Evolutionary conservation across 2,888 invertebrate genomes (phyloP), one percentile per base, ranked within the genome.

Genomic region (Synergus umbraculus): DNA sequence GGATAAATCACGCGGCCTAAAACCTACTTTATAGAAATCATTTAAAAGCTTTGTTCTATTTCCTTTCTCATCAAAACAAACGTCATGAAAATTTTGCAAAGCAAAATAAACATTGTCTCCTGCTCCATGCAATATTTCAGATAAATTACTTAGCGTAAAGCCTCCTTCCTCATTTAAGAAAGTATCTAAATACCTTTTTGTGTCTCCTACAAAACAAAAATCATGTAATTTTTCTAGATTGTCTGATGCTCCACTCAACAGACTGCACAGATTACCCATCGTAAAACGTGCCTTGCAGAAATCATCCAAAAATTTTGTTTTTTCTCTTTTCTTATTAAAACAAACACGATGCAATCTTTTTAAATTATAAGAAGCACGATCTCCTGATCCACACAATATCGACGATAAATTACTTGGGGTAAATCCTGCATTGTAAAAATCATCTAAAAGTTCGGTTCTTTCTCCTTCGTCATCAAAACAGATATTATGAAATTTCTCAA

Each of bases 311-410:
- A 64, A 46, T 29, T 46, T 76, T 60, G 18, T 79, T 73, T 60
- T 78, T n/a, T 78, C 54, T 46, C 77, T 73, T 46, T 77, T 44
- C 60, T 58, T 67, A 65, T 82, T 79, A 77, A 83, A 81, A 69
- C 82, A 84, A 69, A 81, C 41, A 63, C 83, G 76, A 80, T 85
- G 80, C 49, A 85, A 81, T 10, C 83, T 83, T 78, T 83, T 88
- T 81, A 89, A 88, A 81, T 84, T 84, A 83, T 76, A 86, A 84
- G 88, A 18, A 44, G 88, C 86, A 85, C 41, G 29, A 41, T 37
- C 88, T 86, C 89, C 88, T 78, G 89, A 81, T 86, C 86, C 82
- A 82, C 82, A 82, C 85, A 89, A 85, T 85, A 90, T 86, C 83
- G 81, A 86, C 41, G 89, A 89, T 86, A 90, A 84, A 86, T 88